Evolutionary conservation across 2,888 invertebrate species (phyloP).

Genomic region (Saturnia pavonia): DNA sequence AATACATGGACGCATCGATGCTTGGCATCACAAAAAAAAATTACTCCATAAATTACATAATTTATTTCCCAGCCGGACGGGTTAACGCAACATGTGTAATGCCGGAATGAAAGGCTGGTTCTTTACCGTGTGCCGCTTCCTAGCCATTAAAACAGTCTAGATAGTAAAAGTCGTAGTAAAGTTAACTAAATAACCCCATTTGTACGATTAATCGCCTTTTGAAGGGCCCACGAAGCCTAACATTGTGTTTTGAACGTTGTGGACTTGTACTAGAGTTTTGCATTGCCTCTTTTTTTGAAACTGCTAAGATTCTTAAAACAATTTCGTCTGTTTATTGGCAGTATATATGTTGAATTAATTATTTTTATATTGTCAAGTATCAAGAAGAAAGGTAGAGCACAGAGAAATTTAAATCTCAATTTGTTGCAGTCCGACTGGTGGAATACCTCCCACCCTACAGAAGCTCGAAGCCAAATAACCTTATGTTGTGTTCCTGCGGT

Average conservation of each 20-base stretch:
- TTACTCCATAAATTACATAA: conserved; percentile 69
- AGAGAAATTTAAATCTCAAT: too few species aligned
- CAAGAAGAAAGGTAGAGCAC: too few species aligned
- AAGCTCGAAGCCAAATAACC: too few species aligned
- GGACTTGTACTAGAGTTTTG: conserved; percentile 23
- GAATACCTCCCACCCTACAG: too few species aligned
- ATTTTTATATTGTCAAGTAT: not conserved
- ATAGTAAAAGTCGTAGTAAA: conserved; percentile 75
- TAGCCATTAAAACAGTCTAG: conserved; percentile 71
- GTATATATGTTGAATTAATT: not conserved
- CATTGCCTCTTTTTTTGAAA: conserved; percentile 17
- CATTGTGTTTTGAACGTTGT: conserved; percentile 39
- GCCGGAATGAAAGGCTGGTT: conserved; percentile 47
- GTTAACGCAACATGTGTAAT: conserved; percentile 57
- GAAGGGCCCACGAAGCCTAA: conserved; percentile 40
- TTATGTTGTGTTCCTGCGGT: too few species aligned
- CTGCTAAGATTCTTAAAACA: conserved; percentile 6
- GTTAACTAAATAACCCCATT: conserved; percentile 67
- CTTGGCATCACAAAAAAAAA: conserved; percentile 61
- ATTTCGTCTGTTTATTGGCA: not conserved
- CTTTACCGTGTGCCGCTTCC: conserved; percentile 70
- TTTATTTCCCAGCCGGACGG: conserved; percentile 64
- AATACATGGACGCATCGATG: conserved; percentile 33
- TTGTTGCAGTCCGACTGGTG: too few species aligned
- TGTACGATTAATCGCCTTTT: conserved; percentile 63